Percentiles rank a stretch among this genome's conserved stretches.
phyloP scores from a whole-genome alignment of 2,113 vertebrate genomes.

The Oophaga pumilio region DNA sequence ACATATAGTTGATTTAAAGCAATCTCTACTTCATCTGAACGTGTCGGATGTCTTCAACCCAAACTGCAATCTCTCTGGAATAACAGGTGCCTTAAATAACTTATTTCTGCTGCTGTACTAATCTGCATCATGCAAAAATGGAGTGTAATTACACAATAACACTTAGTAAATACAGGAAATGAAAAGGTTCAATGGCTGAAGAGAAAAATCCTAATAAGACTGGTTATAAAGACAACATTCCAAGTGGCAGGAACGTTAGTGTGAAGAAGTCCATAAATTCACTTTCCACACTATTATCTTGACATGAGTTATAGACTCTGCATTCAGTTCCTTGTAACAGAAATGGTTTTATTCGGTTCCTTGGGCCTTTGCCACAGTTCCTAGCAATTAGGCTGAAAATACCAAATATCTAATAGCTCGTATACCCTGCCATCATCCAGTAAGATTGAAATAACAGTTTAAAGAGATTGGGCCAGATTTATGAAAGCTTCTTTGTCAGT shows the following conservation, averaged over 20 bases:
- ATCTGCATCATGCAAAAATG: slow-evolving; percentile 49
- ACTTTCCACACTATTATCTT: too few relatives aligned
- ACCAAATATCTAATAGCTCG: too few relatives aligned
- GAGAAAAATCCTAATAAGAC: neutral
- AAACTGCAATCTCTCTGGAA: slow-evolving; percentile 70
- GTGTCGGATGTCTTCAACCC: slow-evolving; percentile 69
- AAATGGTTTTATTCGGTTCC: too few relatives aligned
- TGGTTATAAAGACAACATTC: neutral
- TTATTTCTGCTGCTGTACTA: neutral
- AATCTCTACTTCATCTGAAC: slow-evolving; percentile 64
- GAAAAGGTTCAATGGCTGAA: neutral
- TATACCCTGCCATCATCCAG: too few relatives aligned
- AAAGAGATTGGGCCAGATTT: too few relatives aligned
- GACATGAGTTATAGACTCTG: too few relatives aligned
- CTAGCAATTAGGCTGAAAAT: too few relatives aligned
- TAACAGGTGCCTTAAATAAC: slow-evolving; percentile 65
- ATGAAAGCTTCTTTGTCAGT: too few relatives aligned
- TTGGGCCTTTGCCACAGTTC: too few relatives aligned
- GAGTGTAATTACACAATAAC: slow-evolving; percentile 11
- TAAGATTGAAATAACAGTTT: too few relatives aligned
- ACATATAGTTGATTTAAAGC: slow-evolving; percentile 68
- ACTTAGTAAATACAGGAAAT: neutral
- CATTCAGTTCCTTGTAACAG: too few relatives aligned
- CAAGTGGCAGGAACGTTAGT: neutral
- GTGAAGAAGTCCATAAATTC: neutral